phyloP scores from a whole-genome alignment of 2,113 vertebrate genomes.

The Myxocyprinus asiaticus region DNA sequence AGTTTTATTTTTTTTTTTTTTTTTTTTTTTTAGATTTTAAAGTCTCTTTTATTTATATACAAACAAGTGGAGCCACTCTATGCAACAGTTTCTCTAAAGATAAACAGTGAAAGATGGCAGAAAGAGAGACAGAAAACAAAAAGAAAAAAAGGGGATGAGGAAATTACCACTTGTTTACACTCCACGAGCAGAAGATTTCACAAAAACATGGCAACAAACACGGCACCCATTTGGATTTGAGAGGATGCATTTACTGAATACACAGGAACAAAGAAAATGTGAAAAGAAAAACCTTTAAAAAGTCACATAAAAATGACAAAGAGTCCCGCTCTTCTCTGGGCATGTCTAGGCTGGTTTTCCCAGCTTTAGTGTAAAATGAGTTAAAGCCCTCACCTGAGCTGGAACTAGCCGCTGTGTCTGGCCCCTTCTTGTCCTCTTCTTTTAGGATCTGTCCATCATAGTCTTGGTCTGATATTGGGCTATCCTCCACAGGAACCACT shows the following conservation, averaged over 20 bases:
- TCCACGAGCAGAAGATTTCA: not conserved
- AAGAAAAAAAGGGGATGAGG: not conserved
- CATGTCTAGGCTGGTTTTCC: not conserved
- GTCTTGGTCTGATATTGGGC: conserved; percentile 21
- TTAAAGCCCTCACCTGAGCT: conserved; percentile 52
- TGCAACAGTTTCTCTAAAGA: no score
- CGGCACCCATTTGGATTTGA: conserved; percentile 1
- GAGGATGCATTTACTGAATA: not conserved
- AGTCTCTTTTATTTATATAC: no score
- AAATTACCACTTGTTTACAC: conserved; percentile 35
- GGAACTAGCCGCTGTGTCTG: not conserved
- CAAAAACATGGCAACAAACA: conserved; percentile 3
- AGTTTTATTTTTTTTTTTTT: no score
- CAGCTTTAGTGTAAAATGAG: not conserved
- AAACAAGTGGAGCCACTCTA: no score
- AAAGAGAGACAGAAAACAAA: conserved; percentile 14
- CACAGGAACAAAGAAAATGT: not conserved
- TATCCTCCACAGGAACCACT: conserved; percentile 63
- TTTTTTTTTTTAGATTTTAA: no score
- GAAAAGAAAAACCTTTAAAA: not conserved
- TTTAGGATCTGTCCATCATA: conserved; percentile 14
- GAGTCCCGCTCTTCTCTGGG: not conserved
- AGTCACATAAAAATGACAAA: not conserved
- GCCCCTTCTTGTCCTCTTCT: conserved; percentile 43
- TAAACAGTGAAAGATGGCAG: no score